Percentiles rank a stretch among this genome's conserved stretches.
Evolutionary conservation across 2,113 vertebrate genomes (phyloP).

Genomic region (Sinocyclocheilus maitianheensis): DNA sequence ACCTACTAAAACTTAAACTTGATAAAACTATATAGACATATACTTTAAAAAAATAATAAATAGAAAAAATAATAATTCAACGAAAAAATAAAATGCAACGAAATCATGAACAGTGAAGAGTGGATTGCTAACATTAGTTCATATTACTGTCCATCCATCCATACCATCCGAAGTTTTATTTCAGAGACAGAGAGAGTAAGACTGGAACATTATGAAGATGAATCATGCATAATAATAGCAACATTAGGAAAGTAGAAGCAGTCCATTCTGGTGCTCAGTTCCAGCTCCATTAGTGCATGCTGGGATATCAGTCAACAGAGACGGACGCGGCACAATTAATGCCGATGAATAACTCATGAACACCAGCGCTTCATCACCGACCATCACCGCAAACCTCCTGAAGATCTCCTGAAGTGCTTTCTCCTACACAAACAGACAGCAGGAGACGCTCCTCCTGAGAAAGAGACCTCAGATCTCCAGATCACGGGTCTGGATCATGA

Average conservation of each 20-base stretch:
- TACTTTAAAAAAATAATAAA: too few species aligned
- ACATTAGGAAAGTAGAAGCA: not conserved
- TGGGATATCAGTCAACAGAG: not conserved
- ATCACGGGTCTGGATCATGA: too few species aligned
- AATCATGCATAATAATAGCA: not conserved
- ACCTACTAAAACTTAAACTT: too few species aligned
- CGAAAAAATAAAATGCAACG: not conserved
- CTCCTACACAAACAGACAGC: too few species aligned
- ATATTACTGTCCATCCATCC: not conserved
- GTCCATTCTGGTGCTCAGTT: not conserved
- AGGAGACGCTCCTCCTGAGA: not conserved
- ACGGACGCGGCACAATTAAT: not conserved
- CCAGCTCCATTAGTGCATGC: constrained; percentile 1
- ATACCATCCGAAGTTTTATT: not conserved
- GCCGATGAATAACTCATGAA: not conserved
- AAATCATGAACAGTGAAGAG: not conserved
- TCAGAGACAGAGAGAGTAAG: too few species aligned
- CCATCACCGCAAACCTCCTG: not conserved
- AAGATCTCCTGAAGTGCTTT: too few species aligned
- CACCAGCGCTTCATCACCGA: not conserved
- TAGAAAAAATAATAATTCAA: not conserved
- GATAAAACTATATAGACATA: too few species aligned
- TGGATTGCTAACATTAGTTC: not conserved
- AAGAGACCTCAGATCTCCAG: too few species aligned
- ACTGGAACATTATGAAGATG: not conserved